Conservation (phyloP, 2,888 invertebrate genomes). For the Allacma fusca region DNA sequence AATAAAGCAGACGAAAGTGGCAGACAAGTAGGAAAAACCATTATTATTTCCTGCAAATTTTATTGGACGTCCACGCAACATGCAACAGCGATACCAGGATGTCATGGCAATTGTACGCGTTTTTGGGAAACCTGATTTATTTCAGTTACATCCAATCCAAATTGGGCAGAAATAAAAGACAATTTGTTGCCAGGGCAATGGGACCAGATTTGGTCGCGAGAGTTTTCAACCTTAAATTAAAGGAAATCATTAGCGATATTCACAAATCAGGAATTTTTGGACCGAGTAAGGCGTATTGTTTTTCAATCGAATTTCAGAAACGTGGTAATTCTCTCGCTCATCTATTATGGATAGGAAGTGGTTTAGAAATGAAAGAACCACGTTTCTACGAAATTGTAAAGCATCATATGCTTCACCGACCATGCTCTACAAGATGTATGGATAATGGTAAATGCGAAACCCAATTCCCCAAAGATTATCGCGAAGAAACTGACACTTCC, state of each 20-base stretch:
- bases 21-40: constrained; percentile 21
- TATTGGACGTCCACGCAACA: constrained; percentile 58
- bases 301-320: constrained; percentile 57
- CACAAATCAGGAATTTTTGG: constrained; percentile 53
- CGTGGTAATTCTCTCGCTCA: constrained; percentile 7
- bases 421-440: no score
- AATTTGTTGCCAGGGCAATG: constrained; percentile 61
- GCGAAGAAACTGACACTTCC: no score
- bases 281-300: constrained; percentile 47
- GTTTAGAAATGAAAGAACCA: background rate
- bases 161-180: constrained; percentile 50
- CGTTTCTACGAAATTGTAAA: background rate
- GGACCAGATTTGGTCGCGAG: constrained; percentile 64
- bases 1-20: constrained; percentile 20
- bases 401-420: no score
- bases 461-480: no score
- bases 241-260: constrained; percentile 61
- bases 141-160: constrained; percentile 41
- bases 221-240: constrained; percentile 63
- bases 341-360: no score
- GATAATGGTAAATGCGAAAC: no score
- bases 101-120: constrained; percentile 36
- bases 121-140: constrained; percentile 31
- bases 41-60: constrained; percentile 61
- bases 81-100: constrained; percentile 50